These are phyloP conservation scores for Cephus runcator DNA, from an alignment of 2,888 invertebrate genomes.

Conservation along the genomic window DNA sequence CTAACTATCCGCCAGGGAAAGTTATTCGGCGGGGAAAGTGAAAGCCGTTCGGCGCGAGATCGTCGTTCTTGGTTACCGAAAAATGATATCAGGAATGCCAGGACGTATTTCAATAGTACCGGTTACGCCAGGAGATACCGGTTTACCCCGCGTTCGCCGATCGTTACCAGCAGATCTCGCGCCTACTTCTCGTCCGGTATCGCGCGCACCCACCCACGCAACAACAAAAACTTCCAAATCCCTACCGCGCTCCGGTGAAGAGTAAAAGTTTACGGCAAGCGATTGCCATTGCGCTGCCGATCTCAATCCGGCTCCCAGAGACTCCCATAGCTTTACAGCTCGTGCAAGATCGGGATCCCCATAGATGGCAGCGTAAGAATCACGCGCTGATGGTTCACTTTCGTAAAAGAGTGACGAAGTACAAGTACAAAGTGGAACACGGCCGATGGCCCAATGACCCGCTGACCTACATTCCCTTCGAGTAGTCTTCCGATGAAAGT, in stretches of 20 bases:
- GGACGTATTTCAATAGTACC: background rate
- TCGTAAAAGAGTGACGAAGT: slow-evolving; percentile 48
- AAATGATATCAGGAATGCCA: background rate
- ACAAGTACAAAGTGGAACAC: slow-evolving; percentile 59
- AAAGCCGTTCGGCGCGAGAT: slow-evolving; percentile 48
- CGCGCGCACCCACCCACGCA: background rate
- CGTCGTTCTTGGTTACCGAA: background rate
- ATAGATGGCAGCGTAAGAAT: background rate
- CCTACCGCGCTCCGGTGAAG: background rate
- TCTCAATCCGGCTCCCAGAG: background rate
- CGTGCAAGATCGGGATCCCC: background rate
- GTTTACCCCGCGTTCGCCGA: background rate
- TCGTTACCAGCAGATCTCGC: background rate
- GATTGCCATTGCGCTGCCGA: background rate
- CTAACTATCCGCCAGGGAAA: slow-evolving; percentile 40
- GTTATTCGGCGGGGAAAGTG: slow-evolving; percentile 54
- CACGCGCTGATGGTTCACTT: background rate
- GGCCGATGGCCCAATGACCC: slow-evolving; percentile 62
- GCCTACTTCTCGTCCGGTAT: background rate
- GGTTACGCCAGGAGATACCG: background rate
- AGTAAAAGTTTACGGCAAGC: background rate
- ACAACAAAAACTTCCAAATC: background rate
- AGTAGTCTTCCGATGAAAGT: slow-evolving; percentile 59
- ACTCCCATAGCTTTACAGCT: background rate
- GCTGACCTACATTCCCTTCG: slow-evolving; percentile 59